Base-by-base conservation (phyloP, 2,888 invertebrate species). In the Agrypnus murinus region DNA sequence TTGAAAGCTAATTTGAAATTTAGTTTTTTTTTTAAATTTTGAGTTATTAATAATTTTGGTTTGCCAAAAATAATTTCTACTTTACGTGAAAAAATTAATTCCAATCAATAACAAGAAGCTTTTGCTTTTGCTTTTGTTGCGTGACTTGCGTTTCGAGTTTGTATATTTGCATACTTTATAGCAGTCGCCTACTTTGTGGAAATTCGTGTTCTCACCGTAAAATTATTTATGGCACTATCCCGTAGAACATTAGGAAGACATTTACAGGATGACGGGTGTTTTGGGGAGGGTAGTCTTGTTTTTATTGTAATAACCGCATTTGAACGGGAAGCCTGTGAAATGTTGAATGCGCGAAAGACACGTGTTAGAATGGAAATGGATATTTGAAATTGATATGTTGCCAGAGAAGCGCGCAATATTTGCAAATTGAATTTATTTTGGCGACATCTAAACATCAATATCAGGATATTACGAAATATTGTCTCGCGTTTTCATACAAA, bases 241-340 rank as follows among this genome's bases (percentile, higher is more conserved):
- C 75, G 77, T 78, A 78, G 77, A 78, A 80, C 79, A 80, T 81
- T 80, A 78, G 79, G 79, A 80, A 78, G 78, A 79, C 78, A 78
- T 80, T 81, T 80, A 79, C 78, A 74, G 75, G 77, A 77, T 77
- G 78, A 76, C 74, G 79, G 72, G 72, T 74, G 72, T 69, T 71
- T 69, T 64, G 58, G 25, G 65, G 65, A 69, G 71, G 69, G 71
- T 63, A 65, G 71, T 67, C 65, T 77, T 77, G 69, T 79, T 82
- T 82, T 81, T 82, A 81, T 82, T 82, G 81, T 80, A 81, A 81
- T 82, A 82, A 82, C 80, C 80, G 80, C 77, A 58, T 71, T 64
- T 64, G 68, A 66, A 58, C 70, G 66, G 57, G 78, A 78, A 78
- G 80, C 78, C 77, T 77, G 81, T 78, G 79, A 82, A 81, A 81